Conservation (phyloP, 2,888 invertebrate species). For the Gasteruption jaculator region DNA sequence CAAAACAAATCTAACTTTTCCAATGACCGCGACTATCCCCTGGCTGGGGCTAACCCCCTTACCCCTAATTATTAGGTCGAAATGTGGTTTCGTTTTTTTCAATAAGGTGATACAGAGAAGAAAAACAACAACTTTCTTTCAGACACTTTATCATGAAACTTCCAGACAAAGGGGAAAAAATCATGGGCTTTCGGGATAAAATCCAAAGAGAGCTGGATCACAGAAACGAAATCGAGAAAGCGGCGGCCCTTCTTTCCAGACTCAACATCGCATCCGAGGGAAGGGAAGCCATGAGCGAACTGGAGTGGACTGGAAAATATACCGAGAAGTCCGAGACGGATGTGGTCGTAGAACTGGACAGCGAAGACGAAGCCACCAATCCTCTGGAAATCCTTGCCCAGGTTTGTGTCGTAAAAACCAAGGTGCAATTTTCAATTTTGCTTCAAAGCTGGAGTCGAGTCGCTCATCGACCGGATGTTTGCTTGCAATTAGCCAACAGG, state of each 20-base stretch:
- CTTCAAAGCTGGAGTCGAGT: constrained; percentile 3
- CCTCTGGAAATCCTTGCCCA: constrained; percentile 60
- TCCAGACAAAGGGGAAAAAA: constrained; percentile 60
- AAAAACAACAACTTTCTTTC: no score
- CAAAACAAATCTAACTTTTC: no score
- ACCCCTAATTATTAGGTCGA: no score
- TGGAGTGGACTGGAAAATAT: constrained; percentile 60
- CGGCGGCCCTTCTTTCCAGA: constrained; percentile 54
- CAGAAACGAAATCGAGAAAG: constrained; percentile 54
- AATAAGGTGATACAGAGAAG: no score
- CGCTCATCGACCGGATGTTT: not conserved
- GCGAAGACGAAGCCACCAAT: constrained; percentile 59
- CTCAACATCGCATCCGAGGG: constrained; percentile 53
- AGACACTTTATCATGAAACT: constrained; percentile 57
- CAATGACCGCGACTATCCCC: no score
- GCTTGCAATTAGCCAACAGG: constrained; percentile 39
- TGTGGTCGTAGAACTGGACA: constrained; percentile 55
- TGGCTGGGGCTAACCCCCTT: no score
- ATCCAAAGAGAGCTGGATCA: constrained; percentile 53
- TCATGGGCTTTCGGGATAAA: constrained; percentile 53
- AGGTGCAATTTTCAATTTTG: constrained; percentile 19
- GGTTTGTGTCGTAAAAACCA: no score
- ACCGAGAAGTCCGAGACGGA: constrained; percentile 35
- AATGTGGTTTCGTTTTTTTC: no score
- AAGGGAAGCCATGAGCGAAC: constrained; percentile 53